These are phyloP conservation scores for Lateolabrax maculatus DNA, from an alignment of 2,797 vertebrate species.

Conservation along the genomic window DNA sequence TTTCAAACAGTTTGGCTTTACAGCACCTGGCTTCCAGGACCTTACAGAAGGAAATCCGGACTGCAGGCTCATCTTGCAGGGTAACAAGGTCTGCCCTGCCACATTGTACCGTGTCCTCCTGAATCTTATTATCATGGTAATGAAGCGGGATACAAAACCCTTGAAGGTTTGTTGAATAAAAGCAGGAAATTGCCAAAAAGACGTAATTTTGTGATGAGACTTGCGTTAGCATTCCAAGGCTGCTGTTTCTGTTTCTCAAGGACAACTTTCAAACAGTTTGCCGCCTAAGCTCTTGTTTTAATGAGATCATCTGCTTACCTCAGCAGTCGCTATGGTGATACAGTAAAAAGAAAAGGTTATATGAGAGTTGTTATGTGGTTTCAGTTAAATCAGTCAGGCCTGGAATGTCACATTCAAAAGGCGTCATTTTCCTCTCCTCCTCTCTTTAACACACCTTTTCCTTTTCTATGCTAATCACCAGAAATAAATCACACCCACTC, in stretches of 20 bases:
- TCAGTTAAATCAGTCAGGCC: slow-evolving; percentile 61
- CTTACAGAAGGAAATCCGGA: slow-evolving; percentile 1
- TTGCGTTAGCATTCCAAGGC: slow-evolving; percentile 35
- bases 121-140: slow-evolving; percentile 63
- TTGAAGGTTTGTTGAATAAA: slow-evolving; percentile 36
- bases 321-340: slow-evolving; percentile 69
- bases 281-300: slow-evolving; percentile 50
- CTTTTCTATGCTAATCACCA: slow-evolving; percentile 52
- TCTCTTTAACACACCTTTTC: slow-evolving; percentile 32
- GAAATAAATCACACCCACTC: slow-evolving; percentile 47
- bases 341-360: slow-evolving; percentile 71
- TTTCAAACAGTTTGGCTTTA: neutral
- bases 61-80: slow-evolving; percentile 36
- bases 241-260: slow-evolving; percentile 63
- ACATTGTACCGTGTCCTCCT: slow-evolving; percentile 32
- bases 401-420: slow-evolving; percentile 56
- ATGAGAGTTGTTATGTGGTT: slow-evolving; percentile 55
- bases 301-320: slow-evolving; percentile 75
- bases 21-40: neutral
- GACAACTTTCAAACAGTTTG: slow-evolving; percentile 60
- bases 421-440: slow-evolving; percentile 14
- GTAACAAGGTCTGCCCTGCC: slow-evolving; percentile 52
- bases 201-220: slow-evolving; percentile 29
- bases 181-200: slow-evolving; percentile 46
- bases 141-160: slow-evolving; percentile 32